Evolutionary conservation across 1,140 invertebrate species (phyloP), one percentile per base, ranked within the genome.

Genomic region (Hylyphantes graminicola): DNA sequence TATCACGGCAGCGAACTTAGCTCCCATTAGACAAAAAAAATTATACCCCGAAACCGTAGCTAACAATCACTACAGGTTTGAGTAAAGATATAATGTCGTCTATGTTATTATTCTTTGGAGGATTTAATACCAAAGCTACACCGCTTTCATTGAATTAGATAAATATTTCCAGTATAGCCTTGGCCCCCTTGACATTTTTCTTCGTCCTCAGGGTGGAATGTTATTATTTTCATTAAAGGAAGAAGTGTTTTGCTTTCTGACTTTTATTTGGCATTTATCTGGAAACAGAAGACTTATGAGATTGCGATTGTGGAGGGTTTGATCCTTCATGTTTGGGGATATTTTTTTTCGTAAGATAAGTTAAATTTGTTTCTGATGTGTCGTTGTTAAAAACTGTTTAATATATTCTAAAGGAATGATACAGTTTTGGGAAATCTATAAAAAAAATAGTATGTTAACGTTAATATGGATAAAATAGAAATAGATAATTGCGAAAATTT

Each of bases 131-230:
- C 64, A 83, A 83, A 21, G 57, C 55, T 73, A 80, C 77, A 63
- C 59, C 61, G 61, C 65, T 83, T 74, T 83, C 80, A 83, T 83
- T 74, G 61, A 61, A 83, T 83, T 83, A 83, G 80, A 83, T 75
- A 83, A 83, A 75, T 83, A 83, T 83, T 83, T 83, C 80, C 59
- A 64, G 80, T 57, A 61, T 61, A 70, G 63, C 61, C 51, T 35
- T 63, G 19, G 79, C 17, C 53, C 57, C 55, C 21, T 64, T 0
- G 12, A 7, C 12, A 57, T 54, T 82, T 82, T 74, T 67, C 53
- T 63, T 54, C 57, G 10, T 63, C 35, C 21, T 15, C 11, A 19
- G n/a, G 35, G 59, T 64, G 9, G 48, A 17, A 72, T 75, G 59
- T 82, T 65, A 73, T 82, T 75, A 35, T 75, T 83, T 73, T 65